These are phyloP conservation scores for Temnothorax longispinosus DNA, from an alignment of 1,140 invertebrate species.

Conservation along the genomic window DNA sequence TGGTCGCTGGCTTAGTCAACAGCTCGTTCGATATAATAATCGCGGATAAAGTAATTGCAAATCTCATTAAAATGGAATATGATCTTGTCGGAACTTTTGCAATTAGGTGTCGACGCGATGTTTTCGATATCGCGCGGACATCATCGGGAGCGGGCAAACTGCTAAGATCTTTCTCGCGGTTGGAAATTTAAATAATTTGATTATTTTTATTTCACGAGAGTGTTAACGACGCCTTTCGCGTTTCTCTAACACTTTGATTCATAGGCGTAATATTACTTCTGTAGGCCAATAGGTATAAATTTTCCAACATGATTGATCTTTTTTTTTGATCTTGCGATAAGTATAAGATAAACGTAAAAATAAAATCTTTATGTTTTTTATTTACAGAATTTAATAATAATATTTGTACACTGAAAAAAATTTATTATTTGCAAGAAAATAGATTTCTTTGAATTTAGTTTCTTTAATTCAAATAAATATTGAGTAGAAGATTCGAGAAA, in stretches of 20 bases:
- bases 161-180: slow-evolving; percentile 65
- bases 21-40: slow-evolving; percentile 22
- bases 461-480: too few relatives aligned
- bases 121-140: slow-evolving; percentile 18
- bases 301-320: not conserved
- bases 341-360: not conserved
- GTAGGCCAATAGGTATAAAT: not conserved
- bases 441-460: too few relatives aligned
- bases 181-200: slow-evolving; percentile 38
- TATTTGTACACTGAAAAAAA: not conserved
- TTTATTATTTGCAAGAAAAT: too few relatives aligned
- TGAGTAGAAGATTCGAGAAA: too few relatives aligned
- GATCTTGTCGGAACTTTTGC: slow-evolving; percentile 46
- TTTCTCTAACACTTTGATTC: not conserved
- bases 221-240: not conserved
- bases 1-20: not conserved
- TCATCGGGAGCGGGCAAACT: slow-evolving; percentile 44
- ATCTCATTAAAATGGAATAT: slow-evolving; percentile 46
- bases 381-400: slow-evolving; percentile 4
- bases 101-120: slow-evolving; percentile 43
- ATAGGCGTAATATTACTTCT: not conserved
- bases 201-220: slow-evolving; percentile 60
- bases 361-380: not conserved
- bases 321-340: not conserved
- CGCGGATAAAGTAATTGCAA: slow-evolving; percentile 39